Conservation (phyloP, 2,113 vertebrate genomes). For the Orthonyx spaldingii region DNA sequence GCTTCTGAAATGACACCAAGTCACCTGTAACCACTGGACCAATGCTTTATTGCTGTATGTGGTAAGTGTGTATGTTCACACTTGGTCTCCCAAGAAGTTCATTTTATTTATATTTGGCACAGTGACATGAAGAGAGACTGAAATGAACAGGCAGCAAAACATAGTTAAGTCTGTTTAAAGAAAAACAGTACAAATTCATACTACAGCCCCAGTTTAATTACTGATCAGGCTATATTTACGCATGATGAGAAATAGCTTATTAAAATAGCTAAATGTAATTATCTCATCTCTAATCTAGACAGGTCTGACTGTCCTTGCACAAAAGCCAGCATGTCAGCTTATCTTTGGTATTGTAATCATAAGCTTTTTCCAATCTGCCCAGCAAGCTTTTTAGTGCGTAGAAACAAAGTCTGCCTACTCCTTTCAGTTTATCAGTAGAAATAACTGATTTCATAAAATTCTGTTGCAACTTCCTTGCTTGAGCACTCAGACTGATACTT, state of each 20-base stretch:
- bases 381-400: neutral
- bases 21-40: neutral
- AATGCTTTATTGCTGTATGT: neutral
- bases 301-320: neutral
- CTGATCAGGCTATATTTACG: neutral
- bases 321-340: neutral
- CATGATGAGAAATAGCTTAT: neutral
- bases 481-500: neutral
- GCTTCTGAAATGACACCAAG: neutral
- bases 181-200: neutral
- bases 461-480: neutral
- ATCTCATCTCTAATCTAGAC: neutral
- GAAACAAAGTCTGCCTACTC: neutral
- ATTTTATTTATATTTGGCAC: neutral
- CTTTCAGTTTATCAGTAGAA: neutral
- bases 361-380: neutral
- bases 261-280: neutral
- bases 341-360: neutral
- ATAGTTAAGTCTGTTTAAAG: neutral
- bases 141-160: neutral
- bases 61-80: neutral
- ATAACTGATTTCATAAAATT: neutral
- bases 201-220: neutral
- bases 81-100: neutral
- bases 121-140: neutral